Conservation (phyloP, 2,888 invertebrate genomes). For the Lysandra coridon region DNA sequence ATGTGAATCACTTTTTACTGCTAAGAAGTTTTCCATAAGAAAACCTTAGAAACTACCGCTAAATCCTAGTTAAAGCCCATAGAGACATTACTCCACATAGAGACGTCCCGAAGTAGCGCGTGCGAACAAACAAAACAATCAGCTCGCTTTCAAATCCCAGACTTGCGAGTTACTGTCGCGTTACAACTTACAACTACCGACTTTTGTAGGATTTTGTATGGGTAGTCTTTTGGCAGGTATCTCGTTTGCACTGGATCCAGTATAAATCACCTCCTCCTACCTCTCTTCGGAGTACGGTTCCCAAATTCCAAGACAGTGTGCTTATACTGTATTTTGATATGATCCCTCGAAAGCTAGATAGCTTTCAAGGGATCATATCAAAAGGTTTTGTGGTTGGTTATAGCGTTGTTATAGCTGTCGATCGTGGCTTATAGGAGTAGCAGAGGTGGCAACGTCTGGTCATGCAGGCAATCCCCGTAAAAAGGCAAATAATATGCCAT, state of each 20-base stretch:
- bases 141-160: slow-evolving; percentile 43
- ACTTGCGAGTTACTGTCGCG: background rate
- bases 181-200: too few species aligned
- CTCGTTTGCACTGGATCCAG: background rate
- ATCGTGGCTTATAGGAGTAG: too few species aligned
- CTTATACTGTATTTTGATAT: too few species aligned
- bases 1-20: slow-evolving; percentile 17
- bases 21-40: background rate
- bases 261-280: background rate
- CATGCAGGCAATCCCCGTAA: too few species aligned
- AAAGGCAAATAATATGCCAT: too few species aligned
- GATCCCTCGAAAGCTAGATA: too few species aligned
- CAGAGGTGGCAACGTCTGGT: too few species aligned
- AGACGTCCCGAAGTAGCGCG: slow-evolving; percentile 40
- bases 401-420: too few species aligned
- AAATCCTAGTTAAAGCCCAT: background rate
- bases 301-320: too few species aligned
- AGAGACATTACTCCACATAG: slow-evolving; percentile 6
- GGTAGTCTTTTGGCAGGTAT: background rate
- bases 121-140: slow-evolving; percentile 41
- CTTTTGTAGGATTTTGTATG: background rate
- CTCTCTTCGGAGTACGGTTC: too few species aligned
- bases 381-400: too few species aligned
- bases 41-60: slow-evolving; percentile 18
- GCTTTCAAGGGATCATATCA: too few species aligned